Percentiles rank a stretch among this genome's conserved stretches.
Conservation (phyloP, 2,113 vertebrate genomes). For the Scomber japonicus region DNA sequence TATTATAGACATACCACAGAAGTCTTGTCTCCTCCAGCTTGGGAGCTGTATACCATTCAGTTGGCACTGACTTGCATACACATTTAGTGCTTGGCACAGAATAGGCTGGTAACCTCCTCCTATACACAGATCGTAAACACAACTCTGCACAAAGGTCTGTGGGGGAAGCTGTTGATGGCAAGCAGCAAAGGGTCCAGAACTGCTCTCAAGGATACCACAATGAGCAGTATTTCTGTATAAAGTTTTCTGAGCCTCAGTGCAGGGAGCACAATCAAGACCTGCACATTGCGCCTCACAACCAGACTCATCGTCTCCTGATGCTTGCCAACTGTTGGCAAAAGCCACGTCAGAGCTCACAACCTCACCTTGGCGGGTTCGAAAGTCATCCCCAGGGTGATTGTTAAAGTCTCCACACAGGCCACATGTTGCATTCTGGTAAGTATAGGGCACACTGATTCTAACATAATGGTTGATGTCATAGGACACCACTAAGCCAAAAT, state of each 20-base stretch:
- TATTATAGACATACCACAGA: conserved; percentile 71
- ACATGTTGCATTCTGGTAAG: conserved; percentile 68
- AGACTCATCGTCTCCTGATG: conserved; percentile 24
- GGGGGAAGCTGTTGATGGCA: conserved; percentile 57
- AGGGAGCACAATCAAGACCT: conserved; percentile 62
- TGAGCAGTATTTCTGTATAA: conserved; percentile 48
- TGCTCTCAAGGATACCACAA: conserved; percentile 67
- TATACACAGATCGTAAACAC: conserved; percentile 74
- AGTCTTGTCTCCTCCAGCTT: conserved; percentile 68
- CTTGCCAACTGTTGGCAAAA: conserved; percentile 77
- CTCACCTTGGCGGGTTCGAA: conserved; percentile 54
- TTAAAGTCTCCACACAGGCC: conserved; percentile 80
- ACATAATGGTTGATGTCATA: conserved; percentile 66
- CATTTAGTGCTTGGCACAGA: conserved; percentile 71
- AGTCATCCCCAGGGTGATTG: conserved; percentile 55
- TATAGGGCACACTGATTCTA: conserved; percentile 60
- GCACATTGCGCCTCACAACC: conserved; percentile 33
- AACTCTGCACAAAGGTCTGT: conserved; percentile 60
- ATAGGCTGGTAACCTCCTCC: conserved; percentile 67
- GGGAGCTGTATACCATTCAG: conserved; percentile 45
- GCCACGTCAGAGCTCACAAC: conserved; percentile 63
- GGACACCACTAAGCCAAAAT: conserved; percentile 75
- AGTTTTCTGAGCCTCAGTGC: conserved; percentile 28
- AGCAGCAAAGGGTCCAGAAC: conserved; percentile 69
- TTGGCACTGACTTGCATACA: conserved; percentile 76